Evolutionary conservation across 2,888 invertebrate species (phyloP).

Genomic region (Proisotoma minuta): DNA sequence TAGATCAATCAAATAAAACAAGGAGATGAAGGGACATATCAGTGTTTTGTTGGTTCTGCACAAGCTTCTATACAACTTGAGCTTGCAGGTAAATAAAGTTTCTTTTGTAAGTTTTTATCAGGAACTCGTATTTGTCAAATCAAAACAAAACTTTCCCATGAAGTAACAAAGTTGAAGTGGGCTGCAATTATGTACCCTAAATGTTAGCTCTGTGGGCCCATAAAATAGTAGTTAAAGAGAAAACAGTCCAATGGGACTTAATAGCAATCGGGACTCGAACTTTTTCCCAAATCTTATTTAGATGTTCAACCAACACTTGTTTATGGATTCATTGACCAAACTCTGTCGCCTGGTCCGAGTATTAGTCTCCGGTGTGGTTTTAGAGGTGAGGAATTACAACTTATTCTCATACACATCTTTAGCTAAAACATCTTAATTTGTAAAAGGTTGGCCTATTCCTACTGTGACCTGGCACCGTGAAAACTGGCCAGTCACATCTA

Average conservation of each 20-base stretch:
- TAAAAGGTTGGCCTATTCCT: no score
- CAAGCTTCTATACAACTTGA: slow-evolving; percentile 39
- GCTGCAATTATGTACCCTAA: not conserved
- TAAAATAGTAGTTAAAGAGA: slow-evolving; percentile 15
- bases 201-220: not conserved
- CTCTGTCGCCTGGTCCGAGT: slow-evolving; percentile 70
- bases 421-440: no score
- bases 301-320: slow-evolving; percentile 70
- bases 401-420: not conserved
- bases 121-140: not conserved
- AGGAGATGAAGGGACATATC: slow-evolving; percentile 44
- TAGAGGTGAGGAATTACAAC: slow-evolving; percentile 57
- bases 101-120: slow-evolving; percentile 22
- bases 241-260: slow-evolving; percentile 1
- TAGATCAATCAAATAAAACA: slow-evolving; percentile 44
- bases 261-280: not conserved
- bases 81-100: slow-evolving; percentile 45
- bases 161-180: not conserved
- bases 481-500: slow-evolving; percentile 24
- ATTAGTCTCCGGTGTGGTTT: slow-evolving; percentile 72
- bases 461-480: slow-evolving; percentile 32
- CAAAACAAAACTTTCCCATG: not conserved
- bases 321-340: slow-evolving; percentile 72
- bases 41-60: slow-evolving; percentile 38
- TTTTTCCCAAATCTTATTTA: slow-evolving; percentile 49